Conservation (phyloP, 2,888 invertebrate species). For the Epicampocera succincta region DNA sequence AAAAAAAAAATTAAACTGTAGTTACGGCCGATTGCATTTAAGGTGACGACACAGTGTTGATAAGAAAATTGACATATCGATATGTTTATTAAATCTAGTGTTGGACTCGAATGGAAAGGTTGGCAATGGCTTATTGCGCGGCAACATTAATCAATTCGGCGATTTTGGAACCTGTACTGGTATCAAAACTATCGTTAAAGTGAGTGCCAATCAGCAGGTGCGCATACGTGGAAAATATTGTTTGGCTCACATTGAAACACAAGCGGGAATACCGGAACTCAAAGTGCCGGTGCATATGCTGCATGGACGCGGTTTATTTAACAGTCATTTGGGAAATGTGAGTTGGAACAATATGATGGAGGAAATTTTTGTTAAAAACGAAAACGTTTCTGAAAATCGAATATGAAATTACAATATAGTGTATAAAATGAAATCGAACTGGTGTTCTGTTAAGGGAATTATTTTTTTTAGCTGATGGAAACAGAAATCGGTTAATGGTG, state of each 20-base stretch:
- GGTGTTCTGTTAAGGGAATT: too few relatives aligned
- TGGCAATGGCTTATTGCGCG: constrained; percentile 86
- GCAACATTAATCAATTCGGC: constrained; percentile 87
- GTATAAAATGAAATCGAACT: too few relatives aligned
- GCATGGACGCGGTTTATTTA: constrained; percentile 85
- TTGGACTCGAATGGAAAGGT: constrained; percentile 88
- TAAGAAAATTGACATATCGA: too few relatives aligned
- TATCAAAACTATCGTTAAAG: constrained; percentile 83
- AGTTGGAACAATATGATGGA: constrained; percentile 71
- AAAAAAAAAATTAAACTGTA: too few relatives aligned
- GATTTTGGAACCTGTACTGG: constrained; percentile 87
- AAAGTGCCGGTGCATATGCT: constrained; percentile 86
- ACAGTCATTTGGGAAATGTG: constrained; percentile 86
- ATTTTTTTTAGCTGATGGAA: too few relatives aligned
- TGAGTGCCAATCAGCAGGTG: constrained; percentile 84
- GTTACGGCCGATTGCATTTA: too few relatives aligned
- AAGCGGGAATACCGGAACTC: constrained; percentile 84
- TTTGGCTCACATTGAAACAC: constrained; percentile 85
- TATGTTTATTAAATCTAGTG: constrained; percentile 82
- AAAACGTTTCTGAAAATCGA: too few relatives aligned
- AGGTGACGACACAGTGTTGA: too few relatives aligned
- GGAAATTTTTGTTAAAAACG: neutral
- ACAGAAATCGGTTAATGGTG: too few relatives aligned
- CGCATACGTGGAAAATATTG: constrained; percentile 88
- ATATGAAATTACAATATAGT: too few relatives aligned